A percentile compares a stretch with the other conserved stretches of the same genome.
phyloP scores from a whole-genome alignment of 1,140 invertebrate species.

The Trichonephila clavata region DNA sequence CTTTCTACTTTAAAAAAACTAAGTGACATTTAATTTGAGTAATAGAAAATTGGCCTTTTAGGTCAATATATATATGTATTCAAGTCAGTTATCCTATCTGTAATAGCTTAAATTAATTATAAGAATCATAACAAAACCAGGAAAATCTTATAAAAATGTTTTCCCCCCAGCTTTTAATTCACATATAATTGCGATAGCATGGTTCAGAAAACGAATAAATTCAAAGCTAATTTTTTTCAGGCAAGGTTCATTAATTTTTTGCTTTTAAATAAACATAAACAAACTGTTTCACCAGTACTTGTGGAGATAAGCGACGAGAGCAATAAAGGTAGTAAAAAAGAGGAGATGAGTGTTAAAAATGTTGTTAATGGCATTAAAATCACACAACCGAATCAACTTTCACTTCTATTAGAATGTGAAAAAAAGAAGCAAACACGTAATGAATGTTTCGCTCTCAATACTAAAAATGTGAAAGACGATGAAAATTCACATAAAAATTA shows the following conservation, averaged over 20 bases:
- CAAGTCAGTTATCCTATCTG: no score
- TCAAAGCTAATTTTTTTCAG: not conserved
- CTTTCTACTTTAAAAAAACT: no score
- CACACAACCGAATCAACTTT: not conserved
- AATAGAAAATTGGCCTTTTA: no score
- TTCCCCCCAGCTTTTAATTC: not conserved
- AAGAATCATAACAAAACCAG: not conserved
- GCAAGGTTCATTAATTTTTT: not conserved
- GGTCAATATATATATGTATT: no score
- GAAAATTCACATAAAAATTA: not conserved
- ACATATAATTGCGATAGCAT: not conserved
- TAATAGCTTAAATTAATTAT: no score
- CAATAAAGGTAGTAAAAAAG: not conserved
- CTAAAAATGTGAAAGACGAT: not conserved
- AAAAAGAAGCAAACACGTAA: constrained; percentile 2
- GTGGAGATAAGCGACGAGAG: not conserved
- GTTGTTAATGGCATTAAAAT: not conserved
- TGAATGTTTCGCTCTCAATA: constrained; percentile 12
- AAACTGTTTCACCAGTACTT: not conserved
- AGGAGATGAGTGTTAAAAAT: not conserved
- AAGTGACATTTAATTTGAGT: no score
- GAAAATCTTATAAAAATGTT: not conserved
- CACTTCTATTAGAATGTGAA: not conserved
- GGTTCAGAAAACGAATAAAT: constrained; percentile 15
- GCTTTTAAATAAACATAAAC: not conserved